Evolutionary conservation across 2,888 invertebrate species (phyloP).

Genomic region (Psylliodes chrysocephalus): DNA sequence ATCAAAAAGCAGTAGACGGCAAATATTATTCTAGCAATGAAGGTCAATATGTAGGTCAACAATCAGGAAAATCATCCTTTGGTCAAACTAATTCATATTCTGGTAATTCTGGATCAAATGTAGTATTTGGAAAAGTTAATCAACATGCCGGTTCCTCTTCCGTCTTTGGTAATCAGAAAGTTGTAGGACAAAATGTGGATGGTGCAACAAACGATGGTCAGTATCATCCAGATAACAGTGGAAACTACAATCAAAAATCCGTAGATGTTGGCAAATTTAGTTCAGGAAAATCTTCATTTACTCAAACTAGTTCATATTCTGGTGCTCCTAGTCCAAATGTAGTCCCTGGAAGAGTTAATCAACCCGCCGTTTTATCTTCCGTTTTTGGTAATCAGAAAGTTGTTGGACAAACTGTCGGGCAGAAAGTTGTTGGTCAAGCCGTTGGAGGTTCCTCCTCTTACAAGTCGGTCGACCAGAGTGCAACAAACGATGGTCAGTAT

Average conservation of each 20-base stretch:
- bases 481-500: conserved; percentile 2
- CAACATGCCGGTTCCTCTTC: too few species aligned
- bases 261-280: too few species aligned
- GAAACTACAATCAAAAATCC: conserved; percentile 25
- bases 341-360: too few species aligned
- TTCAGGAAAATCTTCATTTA: too few species aligned
- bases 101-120: not conserved
- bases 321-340: too few species aligned
- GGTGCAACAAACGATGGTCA: conserved; percentile 23
- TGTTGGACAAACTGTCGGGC: too few species aligned
- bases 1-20: not conserved
- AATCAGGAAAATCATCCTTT: not conserved
- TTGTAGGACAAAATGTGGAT: not conserved
- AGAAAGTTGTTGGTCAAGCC: not conserved
- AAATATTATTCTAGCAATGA: not conserved
- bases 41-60: not conserved
- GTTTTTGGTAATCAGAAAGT: not conserved
- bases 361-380: not conserved
- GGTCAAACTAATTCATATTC: not conserved
- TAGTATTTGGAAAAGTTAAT: too few species aligned
- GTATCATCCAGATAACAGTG: conserved; percentile 36
- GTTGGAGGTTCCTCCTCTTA: too few species aligned
- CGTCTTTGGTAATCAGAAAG: too few species aligned
- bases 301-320: too few species aligned
- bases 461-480: too few species aligned